These are phyloP conservation scores for Actinernus sp. DNA, from an alignment of 92 coral and sea anemone species.

Conservation along the genomic window DNA sequence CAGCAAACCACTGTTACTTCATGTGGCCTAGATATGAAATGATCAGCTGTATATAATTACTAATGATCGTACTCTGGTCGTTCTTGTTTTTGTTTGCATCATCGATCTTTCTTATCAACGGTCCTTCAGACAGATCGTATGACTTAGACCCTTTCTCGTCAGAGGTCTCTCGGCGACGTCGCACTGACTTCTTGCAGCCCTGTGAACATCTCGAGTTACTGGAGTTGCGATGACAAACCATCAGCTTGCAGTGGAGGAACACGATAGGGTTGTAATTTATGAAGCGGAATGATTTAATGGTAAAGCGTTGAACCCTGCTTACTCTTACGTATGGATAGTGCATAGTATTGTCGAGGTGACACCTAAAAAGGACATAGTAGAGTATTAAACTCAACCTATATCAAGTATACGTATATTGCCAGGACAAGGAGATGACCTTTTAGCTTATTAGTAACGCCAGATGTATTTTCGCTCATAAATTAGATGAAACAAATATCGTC, in stretches of 20 bases:
- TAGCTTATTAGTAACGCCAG: too few relatives aligned
- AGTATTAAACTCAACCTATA: too few relatives aligned
- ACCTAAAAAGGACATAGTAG: neutral
- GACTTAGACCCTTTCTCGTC: neutral
- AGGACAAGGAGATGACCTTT: too few relatives aligned
- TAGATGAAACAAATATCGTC: too few relatives aligned
- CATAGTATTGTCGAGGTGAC: constrained; percentile 6
- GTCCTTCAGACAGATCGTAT: constrained; percentile 11
- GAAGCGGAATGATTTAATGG: constrained; percentile 19
- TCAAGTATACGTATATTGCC: too few relatives aligned
- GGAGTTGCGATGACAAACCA: constrained; percentile 19
- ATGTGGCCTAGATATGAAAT: too few relatives aligned
- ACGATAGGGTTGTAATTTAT: neutral
- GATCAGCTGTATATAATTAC: too few relatives aligned
- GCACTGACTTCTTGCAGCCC: neutral
- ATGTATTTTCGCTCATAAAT: too few relatives aligned
- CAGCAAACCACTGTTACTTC: too few relatives aligned
- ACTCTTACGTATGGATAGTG: neutral
- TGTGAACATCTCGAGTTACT: constrained; percentile 12
- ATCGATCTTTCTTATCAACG: neutral
- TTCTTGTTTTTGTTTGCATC: neutral
- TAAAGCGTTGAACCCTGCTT: neutral
- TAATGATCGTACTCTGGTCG: too few relatives aligned
- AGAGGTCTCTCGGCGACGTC: neutral
- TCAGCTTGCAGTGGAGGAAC: constrained; percentile 15